Base-by-base conservation (phyloP, 2,888 invertebrate species). In the Synergus umbraculus region DNA sequence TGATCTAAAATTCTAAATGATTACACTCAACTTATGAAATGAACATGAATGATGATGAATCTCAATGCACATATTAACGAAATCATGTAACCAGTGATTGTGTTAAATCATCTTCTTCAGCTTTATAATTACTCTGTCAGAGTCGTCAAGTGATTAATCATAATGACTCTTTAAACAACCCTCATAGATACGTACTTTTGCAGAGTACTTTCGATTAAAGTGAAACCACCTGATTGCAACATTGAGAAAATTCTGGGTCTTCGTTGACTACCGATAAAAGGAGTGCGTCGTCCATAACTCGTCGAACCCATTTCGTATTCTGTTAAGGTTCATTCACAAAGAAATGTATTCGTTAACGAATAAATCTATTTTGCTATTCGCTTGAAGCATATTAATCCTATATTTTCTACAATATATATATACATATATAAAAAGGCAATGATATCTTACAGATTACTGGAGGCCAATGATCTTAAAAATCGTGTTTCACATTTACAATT, bases 151-250 rank as follows among this genome's bases (percentile, higher is more conserved):
- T 69, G 13, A 49, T 49, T 29, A 46, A 29, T 43, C 18, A 67
- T 67, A 12, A 46, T 18, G 22, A 46, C 18, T 22, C 18, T 22
- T 46, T 44, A 44, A 18, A 10, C 43, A 66, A 66, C 43, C 66
- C 66, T 66, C 13, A 43, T 67, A 18, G 13, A 49, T 15, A 49
- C 46, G 46, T n/a, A 41, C 18, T 66, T 41, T 66, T 44, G 18
- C n/a, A 69, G 7, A 69, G 15, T 22, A 46, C 69, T 69, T 69
- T 69, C 69, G 15, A 49, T 69, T 22, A 67, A 49, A 67, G 67
- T 67, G 67, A 67, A 67, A 67, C 69, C 29, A 49, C 15, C 49
- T 15, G 22, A 46, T 69, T 69, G 69, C 69, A 49, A 69, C 46
- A 69, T 9, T 29, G 15, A 49, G 37, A 49, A 49, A 49, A 49